Conservation (phyloP, 2,888 invertebrate species). For the Parelbella ahira region DNA sequence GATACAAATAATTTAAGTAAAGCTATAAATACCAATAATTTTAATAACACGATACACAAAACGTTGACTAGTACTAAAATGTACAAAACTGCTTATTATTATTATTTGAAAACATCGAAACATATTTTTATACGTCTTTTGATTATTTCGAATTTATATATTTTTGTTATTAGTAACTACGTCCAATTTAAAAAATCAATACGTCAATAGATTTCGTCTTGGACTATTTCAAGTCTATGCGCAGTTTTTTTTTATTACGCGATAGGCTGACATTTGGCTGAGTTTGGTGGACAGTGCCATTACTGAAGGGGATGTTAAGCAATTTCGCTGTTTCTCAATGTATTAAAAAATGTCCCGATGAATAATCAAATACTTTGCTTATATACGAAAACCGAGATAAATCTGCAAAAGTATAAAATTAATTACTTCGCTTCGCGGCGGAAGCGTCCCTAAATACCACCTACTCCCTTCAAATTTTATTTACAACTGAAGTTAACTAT, state of each 20-base stretch:
- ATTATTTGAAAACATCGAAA: slow-evolving; percentile 30
- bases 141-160: background rate
- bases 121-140: slow-evolving; percentile 12
- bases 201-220: no score
- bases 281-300: no score
- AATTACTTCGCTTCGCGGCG: background rate
- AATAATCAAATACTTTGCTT: background rate
- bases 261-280: no score
- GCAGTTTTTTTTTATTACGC: no score
- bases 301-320: no score
- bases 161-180: no score
- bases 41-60: slow-evolving; percentile 20
- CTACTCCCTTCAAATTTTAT: slow-evolving; percentile 11
- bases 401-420: slow-evolving; percentile 9
- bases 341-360: slow-evolving; percentile 9
- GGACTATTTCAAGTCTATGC: no score
- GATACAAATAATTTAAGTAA: slow-evolving; percentile 34
- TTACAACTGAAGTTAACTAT: slow-evolving; percentile 1
- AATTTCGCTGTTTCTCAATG: no score
- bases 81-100: slow-evolving; percentile 33
- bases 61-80: slow-evolving; percentile 59
- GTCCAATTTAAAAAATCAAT: no score
- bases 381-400: slow-evolving; percentile 4
- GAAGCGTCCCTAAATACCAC: background rate
- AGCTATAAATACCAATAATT: slow-evolving; percentile 30